Base-by-base conservation (phyloP, 2,888 invertebrate species). In the Drosophila histrio region DNA sequence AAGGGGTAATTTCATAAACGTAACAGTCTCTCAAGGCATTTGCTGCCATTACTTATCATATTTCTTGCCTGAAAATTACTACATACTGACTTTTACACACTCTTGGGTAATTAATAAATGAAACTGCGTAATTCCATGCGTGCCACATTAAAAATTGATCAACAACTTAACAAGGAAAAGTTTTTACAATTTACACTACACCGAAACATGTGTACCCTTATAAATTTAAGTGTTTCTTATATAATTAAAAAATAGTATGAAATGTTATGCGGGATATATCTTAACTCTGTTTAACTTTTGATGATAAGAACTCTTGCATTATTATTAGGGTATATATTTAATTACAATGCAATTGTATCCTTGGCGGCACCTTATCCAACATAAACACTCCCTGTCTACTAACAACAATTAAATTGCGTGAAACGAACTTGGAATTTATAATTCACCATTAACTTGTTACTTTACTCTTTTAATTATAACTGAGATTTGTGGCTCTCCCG, bases 341-440 rank as follows among this genome's bases (percentile, higher is more conserved):
- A 41, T 24, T 22, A 3, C 30, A 46, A 13, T 32, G 19, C 8
- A 30, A n/a, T 24, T 28, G 44, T 44, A 21, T 67, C 61, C 71
- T 67, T 67, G 67, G 17, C 22, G 30, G 15, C 21, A 50, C 26
- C 56, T 36, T 54, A 41, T 15, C 11, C 26, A 39, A 43, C 32
- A 46, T 26, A n/a, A 19, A 22, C 50, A 28, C 32, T 46, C 38
- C 73, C 65, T 66, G 39, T 19, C 8, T 15, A 49, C 32, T 22
- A 44, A 50, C 22, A 17, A 28, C 26, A 53, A 39, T 56, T 38
- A 17, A 53, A 49, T 60, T 58, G 65, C 54, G 57, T 41, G 21
- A 57, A 62, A 61, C 63, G 52, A 60, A 62, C 60, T 72, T 64
- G 44, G 72, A 63, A 79, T 85, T 64, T 56, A 26, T 63, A 85